A percentile compares a stretch with the other conserved stretches of the same genome.
These are phyloP conservation scores for Sphenopsis melanotis DNA, from an alignment of 2,797 vertebrate genomes.

Conservation along the genomic window DNA sequence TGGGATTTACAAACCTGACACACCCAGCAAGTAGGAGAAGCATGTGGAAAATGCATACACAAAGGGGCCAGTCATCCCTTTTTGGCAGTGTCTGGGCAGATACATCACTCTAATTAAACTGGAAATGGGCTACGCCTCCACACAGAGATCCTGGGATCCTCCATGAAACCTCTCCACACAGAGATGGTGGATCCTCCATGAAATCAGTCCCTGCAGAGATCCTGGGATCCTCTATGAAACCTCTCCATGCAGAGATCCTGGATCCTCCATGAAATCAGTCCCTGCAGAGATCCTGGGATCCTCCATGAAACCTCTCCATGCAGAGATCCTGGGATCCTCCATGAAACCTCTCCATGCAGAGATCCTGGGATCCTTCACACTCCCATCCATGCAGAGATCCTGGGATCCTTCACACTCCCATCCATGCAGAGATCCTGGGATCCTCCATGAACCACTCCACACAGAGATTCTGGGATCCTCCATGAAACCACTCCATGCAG, in stretches of 20 bases:
- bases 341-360: background rate
- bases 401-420: background rate
- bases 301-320: background rate
- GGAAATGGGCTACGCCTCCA: background rate
- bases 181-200: no score
- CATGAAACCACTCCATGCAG: fast-evolving
- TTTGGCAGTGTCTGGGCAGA: background rate
- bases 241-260: background rate
- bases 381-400: background rate
- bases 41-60: conserved; percentile 39
- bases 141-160: background rate
- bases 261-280: no score
- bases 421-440: background rate
- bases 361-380: background rate
- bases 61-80: conserved; percentile 37
- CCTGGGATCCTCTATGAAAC: background rate
- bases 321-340: background rate
- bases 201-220: fast-evolving
- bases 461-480: background rate
- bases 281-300: background rate
- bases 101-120: conserved; percentile 5
- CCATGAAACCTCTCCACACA: no score
- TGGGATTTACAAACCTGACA: conserved; percentile 27
- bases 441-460: background rate
- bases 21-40: conserved; percentile 45